phyloP scores from a whole-genome alignment of 2,888 invertebrate genomes.

The Apodemia duryi region DNA sequence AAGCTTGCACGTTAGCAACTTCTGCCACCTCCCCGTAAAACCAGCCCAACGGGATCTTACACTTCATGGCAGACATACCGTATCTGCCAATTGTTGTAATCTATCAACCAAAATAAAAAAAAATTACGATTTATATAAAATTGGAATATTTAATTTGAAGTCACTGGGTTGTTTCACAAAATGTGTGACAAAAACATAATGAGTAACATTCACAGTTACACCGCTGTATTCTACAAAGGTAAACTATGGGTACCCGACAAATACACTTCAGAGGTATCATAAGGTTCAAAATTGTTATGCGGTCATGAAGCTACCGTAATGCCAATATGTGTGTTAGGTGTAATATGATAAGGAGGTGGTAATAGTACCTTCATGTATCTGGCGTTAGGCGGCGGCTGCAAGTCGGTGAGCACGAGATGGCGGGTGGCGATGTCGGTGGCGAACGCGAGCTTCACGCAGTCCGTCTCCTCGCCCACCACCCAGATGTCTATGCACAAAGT shows the following conservation, averaged over 20 bases:
- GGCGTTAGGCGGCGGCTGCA: slow-evolving; percentile 94
- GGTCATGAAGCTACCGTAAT: too few species aligned
- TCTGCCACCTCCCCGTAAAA: slow-evolving; percentile 95
- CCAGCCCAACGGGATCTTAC: slow-evolving; percentile 94
- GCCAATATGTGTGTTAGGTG: too few species aligned
- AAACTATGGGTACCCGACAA: too few species aligned
- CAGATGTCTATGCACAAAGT: slow-evolving; percentile 94
- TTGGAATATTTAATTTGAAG: too few species aligned
- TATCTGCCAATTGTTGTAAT: slow-evolving; percentile 95
- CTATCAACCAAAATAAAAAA: slow-evolving; percentile 56
- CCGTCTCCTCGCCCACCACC: slow-evolving; percentile 91
- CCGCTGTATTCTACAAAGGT: too few species aligned
- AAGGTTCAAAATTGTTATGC: too few species aligned
- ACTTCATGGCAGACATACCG: slow-evolving; percentile 93
- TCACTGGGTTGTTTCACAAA: too few species aligned
- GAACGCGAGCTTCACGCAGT: slow-evolving; percentile 90
- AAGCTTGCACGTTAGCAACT: slow-evolving; percentile 81
- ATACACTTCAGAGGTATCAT: too few species aligned
- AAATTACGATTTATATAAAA: too few species aligned
- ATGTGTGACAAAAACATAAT: too few species aligned
- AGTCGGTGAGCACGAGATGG: slow-evolving; percentile 91
- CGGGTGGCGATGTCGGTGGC: slow-evolving; percentile 93
- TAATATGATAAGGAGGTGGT: too few species aligned
- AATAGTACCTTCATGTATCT: slow-evolving; percentile 88
- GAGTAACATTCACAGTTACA: too few species aligned